Conservation (phyloP, 2,888 invertebrate species). For the Lasiommata megera region DNA sequence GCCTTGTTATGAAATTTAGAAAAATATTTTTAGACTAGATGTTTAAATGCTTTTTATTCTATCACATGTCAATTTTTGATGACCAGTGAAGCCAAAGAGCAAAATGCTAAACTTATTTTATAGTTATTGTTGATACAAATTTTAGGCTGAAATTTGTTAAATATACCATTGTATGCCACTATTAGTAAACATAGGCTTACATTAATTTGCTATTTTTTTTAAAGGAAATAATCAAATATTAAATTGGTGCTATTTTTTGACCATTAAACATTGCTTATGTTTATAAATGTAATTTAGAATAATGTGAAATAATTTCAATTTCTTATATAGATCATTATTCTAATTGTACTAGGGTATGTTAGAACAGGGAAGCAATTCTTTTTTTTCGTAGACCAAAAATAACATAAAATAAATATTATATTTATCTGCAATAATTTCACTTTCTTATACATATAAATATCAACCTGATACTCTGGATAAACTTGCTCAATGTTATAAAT, state of each 20-base stretch:
- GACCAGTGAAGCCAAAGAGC: slow-evolving; percentile 54
- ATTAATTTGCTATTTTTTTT: slow-evolving; percentile 32
- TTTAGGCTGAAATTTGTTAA: slow-evolving; percentile 20
- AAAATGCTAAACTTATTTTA: slow-evolving; percentile 23
- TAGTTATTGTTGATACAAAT: slow-evolving; percentile 20
- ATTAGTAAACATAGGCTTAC: slow-evolving; percentile 12
- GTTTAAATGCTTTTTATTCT: slow-evolving; percentile 54
- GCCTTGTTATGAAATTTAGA: slow-evolving; percentile 43
- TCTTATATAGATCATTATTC: not conserved
- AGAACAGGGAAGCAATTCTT: not conserved
- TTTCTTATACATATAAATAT: not conserved
- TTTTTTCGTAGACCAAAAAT: not conserved
- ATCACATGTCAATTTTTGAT: slow-evolving; percentile 51
- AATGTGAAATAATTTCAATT: slow-evolving; percentile 1
- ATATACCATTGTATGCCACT: slow-evolving; percentile 19
- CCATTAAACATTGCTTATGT: slow-evolving; percentile 28
- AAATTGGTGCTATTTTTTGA: slow-evolving; percentile 70
- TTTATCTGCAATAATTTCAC: too few species aligned
- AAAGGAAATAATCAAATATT: slow-evolving; percentile 37
- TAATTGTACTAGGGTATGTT: not conserved
- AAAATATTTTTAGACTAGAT: slow-evolving; percentile 48
- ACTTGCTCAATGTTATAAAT: not conserved
- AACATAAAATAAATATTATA: not conserved
- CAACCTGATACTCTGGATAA: not conserved
- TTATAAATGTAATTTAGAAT: slow-evolving; percentile 15